These are phyloP conservation scores for Thymelicus sylvestris DNA, from an alignment of 2,888 invertebrate genomes.

Conservation along the genomic window DNA sequence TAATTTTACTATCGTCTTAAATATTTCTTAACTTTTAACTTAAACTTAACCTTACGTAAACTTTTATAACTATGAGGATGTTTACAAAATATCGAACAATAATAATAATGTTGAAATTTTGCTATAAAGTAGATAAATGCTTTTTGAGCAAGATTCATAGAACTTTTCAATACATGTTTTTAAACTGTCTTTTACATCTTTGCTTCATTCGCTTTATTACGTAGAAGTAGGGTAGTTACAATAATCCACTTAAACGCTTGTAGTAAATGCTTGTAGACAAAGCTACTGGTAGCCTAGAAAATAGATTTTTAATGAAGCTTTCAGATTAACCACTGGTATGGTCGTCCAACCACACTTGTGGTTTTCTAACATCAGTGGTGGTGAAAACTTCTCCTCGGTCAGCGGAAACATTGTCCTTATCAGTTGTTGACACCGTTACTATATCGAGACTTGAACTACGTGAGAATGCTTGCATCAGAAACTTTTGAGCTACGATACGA, in stretches of 20 bases:
- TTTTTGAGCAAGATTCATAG: too few relatives aligned
- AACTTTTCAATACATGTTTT: not conserved
- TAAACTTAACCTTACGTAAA: slow-evolving; percentile 1
- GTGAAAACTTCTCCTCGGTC: slow-evolving; percentile 62
- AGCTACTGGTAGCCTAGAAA: not conserved
- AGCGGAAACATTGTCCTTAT: slow-evolving; percentile 76
- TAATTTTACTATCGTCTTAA: slow-evolving; percentile 21
- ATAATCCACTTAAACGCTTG: not conserved
- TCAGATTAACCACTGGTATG: slow-evolving; percentile 4
- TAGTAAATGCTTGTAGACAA: not conserved
- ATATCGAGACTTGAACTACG: slow-evolving; percentile 58
- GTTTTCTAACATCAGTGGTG: slow-evolving; percentile 45
- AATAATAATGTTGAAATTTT: not conserved
- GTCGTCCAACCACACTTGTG: not conserved
- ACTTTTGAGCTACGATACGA: slow-evolving; percentile 10
- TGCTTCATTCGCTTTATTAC: slow-evolving; percentile 2
- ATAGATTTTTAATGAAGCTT: not conserved
- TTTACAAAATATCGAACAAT: slow-evolving; percentile 7
- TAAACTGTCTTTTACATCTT: not conserved
- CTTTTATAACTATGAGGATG: slow-evolving; percentile 16
- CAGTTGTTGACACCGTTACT: slow-evolving; percentile 68
- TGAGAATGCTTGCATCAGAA: slow-evolving; percentile 53
- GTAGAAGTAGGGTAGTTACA: slow-evolving; percentile 7
- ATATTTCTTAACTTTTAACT: not conserved
- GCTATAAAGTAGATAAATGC: not conserved